These are phyloP conservation scores for Nymphalis io DNA, from an alignment of 1,140 invertebrate genomes.

Conservation along the genomic window DNA sequence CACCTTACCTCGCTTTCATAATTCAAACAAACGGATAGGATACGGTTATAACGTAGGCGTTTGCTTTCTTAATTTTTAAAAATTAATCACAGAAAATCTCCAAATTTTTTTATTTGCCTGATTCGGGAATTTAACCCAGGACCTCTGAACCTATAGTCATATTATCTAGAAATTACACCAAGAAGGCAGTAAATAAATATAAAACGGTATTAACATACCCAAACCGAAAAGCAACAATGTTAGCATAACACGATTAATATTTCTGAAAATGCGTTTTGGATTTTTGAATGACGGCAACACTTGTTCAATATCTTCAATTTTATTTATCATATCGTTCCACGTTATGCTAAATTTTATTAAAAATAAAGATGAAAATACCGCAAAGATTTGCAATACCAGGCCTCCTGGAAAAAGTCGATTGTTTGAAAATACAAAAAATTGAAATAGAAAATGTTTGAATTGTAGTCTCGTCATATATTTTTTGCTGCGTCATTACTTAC, in stretches of 20 bases:
- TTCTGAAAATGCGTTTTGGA: constrained; percentile 1
- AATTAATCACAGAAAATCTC: too few relatives aligned
- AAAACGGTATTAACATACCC: constrained; percentile 13
- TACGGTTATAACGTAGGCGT: too few relatives aligned
- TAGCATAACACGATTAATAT: constrained; percentile 8
- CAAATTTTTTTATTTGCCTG: too few relatives aligned
- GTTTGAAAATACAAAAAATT: neutral
- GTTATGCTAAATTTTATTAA: neutral
- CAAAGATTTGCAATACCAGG: neutral
- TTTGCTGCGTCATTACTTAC: neutral
- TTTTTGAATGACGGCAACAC: constrained; percentile 21
- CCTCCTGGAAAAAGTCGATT: constrained; percentile 1
- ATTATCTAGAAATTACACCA: too few relatives aligned
- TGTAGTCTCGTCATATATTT: neutral
- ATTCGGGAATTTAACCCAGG: too few relatives aligned
- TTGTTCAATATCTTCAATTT: constrained; percentile 19
- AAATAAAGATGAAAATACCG: neutral
- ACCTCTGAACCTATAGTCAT: too few relatives aligned
- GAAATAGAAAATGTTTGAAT: neutral
- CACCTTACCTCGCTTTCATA: too few relatives aligned
- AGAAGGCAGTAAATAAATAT: too few relatives aligned
- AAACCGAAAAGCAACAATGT: neutral
- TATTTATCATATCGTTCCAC: constrained; percentile 19
- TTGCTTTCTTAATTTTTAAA: too few relatives aligned
- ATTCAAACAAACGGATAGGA: too few relatives aligned